Base-by-base conservation (phyloP, 2,113 vertebrate genomes). In the Malurus melanocephalus region DNA sequence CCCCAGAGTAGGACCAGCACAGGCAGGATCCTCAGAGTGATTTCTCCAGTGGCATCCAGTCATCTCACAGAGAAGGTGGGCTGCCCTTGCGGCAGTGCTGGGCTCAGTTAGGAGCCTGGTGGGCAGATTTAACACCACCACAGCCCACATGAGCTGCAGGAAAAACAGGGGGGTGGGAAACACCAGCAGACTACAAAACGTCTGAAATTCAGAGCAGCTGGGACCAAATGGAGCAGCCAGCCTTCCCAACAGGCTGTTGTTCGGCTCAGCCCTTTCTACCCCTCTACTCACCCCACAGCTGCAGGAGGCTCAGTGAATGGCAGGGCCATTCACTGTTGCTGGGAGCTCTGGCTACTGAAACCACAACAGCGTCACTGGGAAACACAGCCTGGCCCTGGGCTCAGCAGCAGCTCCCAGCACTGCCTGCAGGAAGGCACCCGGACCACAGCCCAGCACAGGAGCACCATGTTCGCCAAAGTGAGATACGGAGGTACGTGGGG, bases 401-500 rank as follows among this genome's bases (percentile, higher is more conserved):
- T n/a, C 48, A 10, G 32, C 62, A 16, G 78, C 45, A 61, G 64
- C 66, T 30, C 45, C 18, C 3, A 6, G 11, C 9, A 0, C 81
- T 17, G 46, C 60, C 65, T 4, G 60, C 61, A 19, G 56, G n/a
- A 18, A 10, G 0, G 55, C 16, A 10, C 38, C 27, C 2, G 0
- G 60, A 16, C 9, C 0, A 53, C 40, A 24, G 32, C 52, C 46
- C 40, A 46, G 12, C 15, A 4, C 15, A 5, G 4, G 22, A 33
- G 73, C 26, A 0, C 65, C 38, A 71, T 88, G 94, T 95, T 96
- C 6, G 3, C 93, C 48, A 95, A 16, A 0, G 93, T 96, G 88
- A 94, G 87, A 60, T 93, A 94, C 3, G 87, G 95, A 94, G 93
- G 95, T 94, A 89, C 9, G 43, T 38, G 56, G 32, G 52, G 51